These are phyloP conservation scores for Microplitis mediator DNA, from an alignment of 1,140 invertebrate genomes.

Conservation along the genomic window DNA sequence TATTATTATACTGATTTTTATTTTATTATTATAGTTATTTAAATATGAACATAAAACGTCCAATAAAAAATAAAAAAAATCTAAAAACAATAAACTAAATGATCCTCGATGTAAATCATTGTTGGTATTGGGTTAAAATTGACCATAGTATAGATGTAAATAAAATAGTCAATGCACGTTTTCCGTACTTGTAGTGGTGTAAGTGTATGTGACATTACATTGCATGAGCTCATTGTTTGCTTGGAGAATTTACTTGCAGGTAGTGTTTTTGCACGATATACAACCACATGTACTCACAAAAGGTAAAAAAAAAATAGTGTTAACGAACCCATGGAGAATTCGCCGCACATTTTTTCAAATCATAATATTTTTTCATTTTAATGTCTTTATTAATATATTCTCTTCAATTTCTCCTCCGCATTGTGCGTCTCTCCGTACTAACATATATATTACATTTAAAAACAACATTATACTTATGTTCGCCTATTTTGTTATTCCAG, in stretches of 20 bases:
- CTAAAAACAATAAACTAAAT: conserved; percentile 6
- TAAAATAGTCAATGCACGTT: conserved; percentile 21
- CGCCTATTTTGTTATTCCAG: too few relatives aligned
- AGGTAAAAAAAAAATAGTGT: background rate
- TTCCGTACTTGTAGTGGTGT: background rate
- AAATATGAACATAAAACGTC: too few relatives aligned
- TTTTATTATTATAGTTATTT: background rate
- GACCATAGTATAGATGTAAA: too few relatives aligned
- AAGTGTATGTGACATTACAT: conserved; percentile 24
- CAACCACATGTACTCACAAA: background rate
- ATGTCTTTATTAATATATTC: background rate
- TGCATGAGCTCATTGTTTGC: conserved; percentile 26
- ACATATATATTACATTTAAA: too few relatives aligned
- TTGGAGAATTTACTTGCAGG: conserved; percentile 29
- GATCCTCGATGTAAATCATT: background rate
- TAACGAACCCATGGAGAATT: conserved; percentile 19
- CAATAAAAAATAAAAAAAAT: background rate
- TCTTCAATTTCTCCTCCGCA: background rate
- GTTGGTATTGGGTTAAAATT: conserved; percentile 2
- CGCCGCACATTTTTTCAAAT: conserved; percentile 3
- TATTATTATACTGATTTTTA: background rate
- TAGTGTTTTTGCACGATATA: conserved; percentile 23
- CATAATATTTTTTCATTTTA: background rate
- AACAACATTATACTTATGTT: too few relatives aligned
- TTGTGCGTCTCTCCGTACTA: too few relatives aligned